phyloP scores from a whole-genome alignment of 2,888 invertebrate species.

The Drosophila algonquin region DNA sequence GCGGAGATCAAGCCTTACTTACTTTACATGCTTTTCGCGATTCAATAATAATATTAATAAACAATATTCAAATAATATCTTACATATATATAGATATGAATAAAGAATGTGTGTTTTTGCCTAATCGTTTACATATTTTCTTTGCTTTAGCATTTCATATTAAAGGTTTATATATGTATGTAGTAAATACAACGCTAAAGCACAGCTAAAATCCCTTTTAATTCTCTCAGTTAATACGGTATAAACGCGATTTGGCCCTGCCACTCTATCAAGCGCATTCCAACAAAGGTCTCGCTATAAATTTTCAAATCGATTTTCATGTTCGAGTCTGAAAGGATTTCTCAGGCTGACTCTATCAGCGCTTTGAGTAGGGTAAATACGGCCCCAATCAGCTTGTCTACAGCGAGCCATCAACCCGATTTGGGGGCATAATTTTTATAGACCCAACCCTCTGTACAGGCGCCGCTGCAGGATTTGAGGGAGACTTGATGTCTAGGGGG shows the following conservation, averaged over 20 bases:
- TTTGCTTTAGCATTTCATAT: no score
- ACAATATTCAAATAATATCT: no score
- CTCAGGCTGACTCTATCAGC: constrained; percentile 60
- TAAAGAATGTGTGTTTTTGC: no score
- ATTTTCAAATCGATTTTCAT: constrained; percentile 63
- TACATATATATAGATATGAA: no score
- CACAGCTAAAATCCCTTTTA: background rate
- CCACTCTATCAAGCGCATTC: constrained; percentile 19
- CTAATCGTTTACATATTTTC: no score
- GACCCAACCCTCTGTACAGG: constrained; percentile 14
- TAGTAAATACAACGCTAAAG: background rate
- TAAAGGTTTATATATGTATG: background rate
- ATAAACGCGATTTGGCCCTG: constrained; percentile 27
- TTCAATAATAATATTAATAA: no score
- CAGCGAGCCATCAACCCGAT: constrained; percentile 60
- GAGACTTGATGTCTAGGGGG: background rate
- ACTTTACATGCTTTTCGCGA: no score
- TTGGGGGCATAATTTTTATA: constrained; percentile 69
- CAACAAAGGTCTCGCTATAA: constrained; percentile 19
- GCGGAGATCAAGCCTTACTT: no score
- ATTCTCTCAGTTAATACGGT: constrained; percentile 23
- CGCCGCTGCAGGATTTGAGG: background rate
- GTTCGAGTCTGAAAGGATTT: constrained; percentile 64
- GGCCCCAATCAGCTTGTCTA: constrained; percentile 32
- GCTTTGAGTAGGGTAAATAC: constrained; percentile 66